Evolutionary conservation across 2,797 vertebrate genomes (phyloP).

Genomic region (Pangasius larnaudii): DNA sequence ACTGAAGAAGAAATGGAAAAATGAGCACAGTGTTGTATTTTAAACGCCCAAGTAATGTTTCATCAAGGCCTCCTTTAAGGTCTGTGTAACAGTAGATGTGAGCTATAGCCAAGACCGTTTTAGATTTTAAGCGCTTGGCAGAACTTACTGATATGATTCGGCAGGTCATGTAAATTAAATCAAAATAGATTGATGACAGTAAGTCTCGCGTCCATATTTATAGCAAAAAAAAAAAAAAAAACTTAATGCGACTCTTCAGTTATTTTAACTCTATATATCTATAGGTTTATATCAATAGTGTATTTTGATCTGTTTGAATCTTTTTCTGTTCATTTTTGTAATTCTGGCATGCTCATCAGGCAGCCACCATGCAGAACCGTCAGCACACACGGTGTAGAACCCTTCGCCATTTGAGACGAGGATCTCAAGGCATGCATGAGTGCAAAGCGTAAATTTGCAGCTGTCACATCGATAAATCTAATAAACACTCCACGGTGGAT

Average conservation of each 20-base stretch:
- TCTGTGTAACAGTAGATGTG: not conserved
- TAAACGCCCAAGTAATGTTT: not conserved
- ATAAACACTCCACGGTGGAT: not conserved
- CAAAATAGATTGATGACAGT: not conserved
- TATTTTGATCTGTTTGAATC: too few species aligned
- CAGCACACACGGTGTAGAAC: not conserved
- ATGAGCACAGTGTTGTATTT: not conserved
- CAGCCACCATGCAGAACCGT: not conserved
- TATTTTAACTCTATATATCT: not conserved
- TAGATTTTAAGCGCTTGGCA: not conserved
- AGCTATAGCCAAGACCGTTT: not conserved
- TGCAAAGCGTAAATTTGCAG: not conserved
- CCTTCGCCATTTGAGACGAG: not conserved
- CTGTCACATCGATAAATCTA: not conserved
- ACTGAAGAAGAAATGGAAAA: not conserved
- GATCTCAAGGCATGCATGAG: not conserved
- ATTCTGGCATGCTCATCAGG: too few species aligned
- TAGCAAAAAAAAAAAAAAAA: not conserved
- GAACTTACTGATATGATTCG: not conserved
- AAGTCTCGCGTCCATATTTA: not conserved
- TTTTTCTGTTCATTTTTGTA: too few species aligned
- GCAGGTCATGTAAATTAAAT: not conserved
- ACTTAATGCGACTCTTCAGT: not conserved
- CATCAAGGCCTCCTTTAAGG: not conserved
- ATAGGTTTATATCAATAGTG: too few species aligned